Evolutionary conservation across 2,888 invertebrate genomes (phyloP), one percentile per base, ranked within the genome.

Genomic region (Acanthococcus lagerstroemiae): DNA sequence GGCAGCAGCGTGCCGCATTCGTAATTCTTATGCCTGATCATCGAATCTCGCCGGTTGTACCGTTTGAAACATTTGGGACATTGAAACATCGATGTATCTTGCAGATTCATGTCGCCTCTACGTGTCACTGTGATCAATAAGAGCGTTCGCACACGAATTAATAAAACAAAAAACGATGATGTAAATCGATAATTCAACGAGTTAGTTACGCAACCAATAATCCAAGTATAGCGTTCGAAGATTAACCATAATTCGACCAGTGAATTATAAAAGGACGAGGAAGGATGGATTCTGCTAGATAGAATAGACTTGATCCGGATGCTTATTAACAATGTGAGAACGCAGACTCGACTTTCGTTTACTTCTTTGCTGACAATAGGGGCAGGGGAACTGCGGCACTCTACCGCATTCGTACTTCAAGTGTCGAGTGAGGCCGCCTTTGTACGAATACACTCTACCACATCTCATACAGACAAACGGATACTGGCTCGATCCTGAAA

Each of bases 371-470:
- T 67, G 69, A 44, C 70, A 70, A 50, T 67, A 69, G 7, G 26
- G 58, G 27, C 68, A 68, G 12, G 55, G 54, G 26, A 68, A 67
- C 22, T 67, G 56, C 3, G 73, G 72, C 57, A 67, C 68, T 56
- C 70, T 71, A 15, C 72, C 72, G 55, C 73, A 73, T 68, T 73
- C 73, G 65, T 68, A 72, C 48, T 67, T 70, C 65, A 76, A 74
- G 67, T 73, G 73, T 15, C 70, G 67, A 26, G 63, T 65, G 44
- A 71, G 69, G 67, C 76, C 77, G 56, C 75, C 74, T 71, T 76
- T 75, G 71, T 76, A 74, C 55, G 76, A 75, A 72, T 79, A 78
- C 0, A 74, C 74, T 55, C 77, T 78, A 3, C 76, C 76, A 68
- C 79, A 79, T 30, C 15, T 9, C 1, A 17, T 12, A 19, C 55